Base-by-base conservation (phyloP, 2,888 invertebrate species). In the Barypeithes pellucidus region DNA sequence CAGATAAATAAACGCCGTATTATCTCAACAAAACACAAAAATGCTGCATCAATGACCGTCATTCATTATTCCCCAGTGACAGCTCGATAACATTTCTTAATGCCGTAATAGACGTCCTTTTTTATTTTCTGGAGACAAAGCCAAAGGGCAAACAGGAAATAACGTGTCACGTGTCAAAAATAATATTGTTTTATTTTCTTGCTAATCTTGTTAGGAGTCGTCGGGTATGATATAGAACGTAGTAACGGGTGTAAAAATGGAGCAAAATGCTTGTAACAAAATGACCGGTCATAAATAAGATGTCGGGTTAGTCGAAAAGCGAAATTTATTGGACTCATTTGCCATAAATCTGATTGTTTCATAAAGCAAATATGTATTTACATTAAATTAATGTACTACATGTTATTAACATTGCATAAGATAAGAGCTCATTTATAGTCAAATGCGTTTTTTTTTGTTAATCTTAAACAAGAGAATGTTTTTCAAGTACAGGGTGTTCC, bases 111-210 rank as follows among this genome's bases (percentile, higher is more conserved):
- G 59, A 60, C 47, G 18, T 67, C 8, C 29, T 20, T 60, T 60
- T 67, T 67, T 60, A 67, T 67, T 67, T 57, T 24, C 41, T 18
- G 20, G 67, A 65, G 59, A 29, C 59, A 36, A 47, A 67, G 67
- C 60, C 60, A 67, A 60, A 67, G 67, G 67, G 67, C 60, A 67
- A 41, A 59, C 43, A 59, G 60, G 67, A 67, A 67, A 67, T 67
- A 59, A 67, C 67, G 11, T 67, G 67, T 67, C 67, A 54, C 67
- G 18, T 60, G 67, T 60, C 67, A 54, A 29, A 67, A 59, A 29
- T 57, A 45, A 67, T 52, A 57, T 54, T 52, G 67, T 59, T 59
- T 45, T 59, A 67, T 67, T 67, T 67, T 67, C 41, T 18, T 29
- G 22, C 29, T 59, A 67, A 45, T 67, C 43, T 43, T 16, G 67